Percentiles rank a stretch among this genome's conserved stretches.
Evolutionary conservation across 2,113 vertebrate genomes (phyloP).

Genomic region (Laticauda colubrina): DNA sequence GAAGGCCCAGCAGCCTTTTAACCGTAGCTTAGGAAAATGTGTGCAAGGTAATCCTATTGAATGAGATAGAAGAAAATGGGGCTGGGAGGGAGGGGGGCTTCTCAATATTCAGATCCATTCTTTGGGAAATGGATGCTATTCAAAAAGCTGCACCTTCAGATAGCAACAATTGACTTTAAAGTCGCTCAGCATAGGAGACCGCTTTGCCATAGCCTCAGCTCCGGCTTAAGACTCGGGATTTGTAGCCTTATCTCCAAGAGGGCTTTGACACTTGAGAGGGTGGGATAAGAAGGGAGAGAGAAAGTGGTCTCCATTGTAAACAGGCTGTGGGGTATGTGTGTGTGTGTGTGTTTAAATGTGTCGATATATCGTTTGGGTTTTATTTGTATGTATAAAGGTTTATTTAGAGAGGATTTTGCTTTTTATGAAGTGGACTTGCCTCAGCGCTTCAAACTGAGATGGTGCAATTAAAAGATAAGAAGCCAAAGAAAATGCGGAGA

Average conservation of each 20-base stretch:
- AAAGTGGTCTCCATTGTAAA: constrained; percentile 12
- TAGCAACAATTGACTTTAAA: constrained; percentile 36
- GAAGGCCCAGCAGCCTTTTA: constrained; percentile 14
- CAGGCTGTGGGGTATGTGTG: constrained; percentile 13
- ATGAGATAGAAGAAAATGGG: constrained; percentile 47
- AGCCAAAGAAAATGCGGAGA: not conserved
- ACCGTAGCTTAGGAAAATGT: constrained; percentile 12
- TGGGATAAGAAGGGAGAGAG: not conserved
- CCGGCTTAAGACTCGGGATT: constrained; percentile 19
- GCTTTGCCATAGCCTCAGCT: not conserved
- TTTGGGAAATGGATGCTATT: constrained; percentile 60
- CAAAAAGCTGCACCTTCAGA: constrained; percentile 56
- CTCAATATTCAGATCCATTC: constrained; percentile 56
- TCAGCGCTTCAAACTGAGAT: constrained; percentile 6
- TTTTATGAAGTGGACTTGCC: not conserved
- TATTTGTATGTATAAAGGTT: constrained; percentile 4
- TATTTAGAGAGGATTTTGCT: not conserved
- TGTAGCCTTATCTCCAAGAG: constrained; percentile 36
- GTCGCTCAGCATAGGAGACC: constrained; percentile 40
- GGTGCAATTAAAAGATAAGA: constrained; percentile 36
- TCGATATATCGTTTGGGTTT: constrained; percentile 12
- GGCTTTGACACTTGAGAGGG: constrained; percentile 32
- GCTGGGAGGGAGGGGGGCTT: accelerated
- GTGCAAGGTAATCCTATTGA: constrained; percentile 21
- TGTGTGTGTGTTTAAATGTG: constrained; percentile 5